phyloP scores from a whole-genome alignment of 1,140 invertebrate species.

The Hermatobates lingyangjiaoensis region DNA sequence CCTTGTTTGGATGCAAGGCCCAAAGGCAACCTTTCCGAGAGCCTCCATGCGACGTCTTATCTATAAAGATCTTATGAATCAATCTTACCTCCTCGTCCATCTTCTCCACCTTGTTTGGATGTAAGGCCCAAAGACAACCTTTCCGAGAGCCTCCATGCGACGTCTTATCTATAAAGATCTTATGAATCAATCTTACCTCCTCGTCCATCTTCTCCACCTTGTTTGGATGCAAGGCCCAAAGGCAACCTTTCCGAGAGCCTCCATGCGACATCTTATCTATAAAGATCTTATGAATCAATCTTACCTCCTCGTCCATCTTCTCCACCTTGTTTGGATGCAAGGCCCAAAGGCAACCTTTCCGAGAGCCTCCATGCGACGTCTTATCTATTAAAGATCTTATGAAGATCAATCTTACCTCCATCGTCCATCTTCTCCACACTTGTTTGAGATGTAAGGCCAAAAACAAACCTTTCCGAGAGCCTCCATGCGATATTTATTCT shows the following conservation, averaged over 20 bases:
- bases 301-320: slow-evolving; percentile 77
- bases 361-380: slow-evolving; percentile 43
- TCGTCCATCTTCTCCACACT: too few species aligned
- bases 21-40: slow-evolving; percentile 80
- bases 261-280: slow-evolving; percentile 57
- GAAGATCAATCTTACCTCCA: too few species aligned
- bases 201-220: slow-evolving; percentile 94
- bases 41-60: slow-evolving; percentile 44
- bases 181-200: too few species aligned
- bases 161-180: too few species aligned
- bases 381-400: too few species aligned
- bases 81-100: slow-evolving; percentile 75
- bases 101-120: slow-evolving; percentile 77
- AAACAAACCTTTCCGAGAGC: too few species aligned
- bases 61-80: too few species aligned
- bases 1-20: slow-evolving; percentile 86
- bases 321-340: slow-evolving; percentile 81
- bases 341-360: slow-evolving; percentile 86
- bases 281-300: too few species aligned
- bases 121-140: slow-evolving; percentile 90
- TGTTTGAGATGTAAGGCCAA: too few species aligned
- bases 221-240: slow-evolving; percentile 88
- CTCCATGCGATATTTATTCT: too few species aligned
- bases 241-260: slow-evolving; percentile 67
- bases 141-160: slow-evolving; percentile 56